Evolutionary conservation across 2,888 invertebrate genomes (phyloP).

Genomic region (Megalurothrips usitatus): DNA sequence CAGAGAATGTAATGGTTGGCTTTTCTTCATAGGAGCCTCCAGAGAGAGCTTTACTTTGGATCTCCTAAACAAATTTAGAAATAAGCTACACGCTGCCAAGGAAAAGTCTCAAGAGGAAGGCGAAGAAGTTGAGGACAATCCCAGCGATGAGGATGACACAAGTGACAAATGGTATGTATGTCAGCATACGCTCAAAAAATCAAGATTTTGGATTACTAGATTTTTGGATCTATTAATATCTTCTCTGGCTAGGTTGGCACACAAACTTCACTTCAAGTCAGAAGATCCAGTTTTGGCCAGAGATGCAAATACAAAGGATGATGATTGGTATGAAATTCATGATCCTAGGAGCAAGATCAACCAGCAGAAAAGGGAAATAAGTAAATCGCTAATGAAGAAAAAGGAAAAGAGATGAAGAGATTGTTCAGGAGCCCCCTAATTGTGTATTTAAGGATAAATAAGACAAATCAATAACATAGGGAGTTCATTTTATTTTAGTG

Average conservation of each 20-base stretch:
- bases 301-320: conserved; percentile 87
- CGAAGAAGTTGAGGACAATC: conserved; percentile 45
- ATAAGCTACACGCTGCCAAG: conserved; percentile 66
- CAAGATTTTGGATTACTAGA: too few species aligned
- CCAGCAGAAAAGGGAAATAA: conserved; percentile 73
- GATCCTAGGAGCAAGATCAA: conserved; percentile 95
- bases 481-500: not conserved
- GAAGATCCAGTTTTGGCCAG: conserved; percentile 71
- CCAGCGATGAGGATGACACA: conserved; percentile 40
- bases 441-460: too few species aligned
- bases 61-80: conserved; percentile 77
- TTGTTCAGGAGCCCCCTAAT: not conserved
- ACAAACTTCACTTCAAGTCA: conserved; percentile 63
- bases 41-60: conserved; percentile 75
- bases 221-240: not conserved
- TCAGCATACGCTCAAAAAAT: conserved; percentile 26
- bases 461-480: not conserved
- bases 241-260: conserved; percentile 56
- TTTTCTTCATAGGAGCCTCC: conserved; percentile 35
- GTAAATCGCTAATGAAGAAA: conserved; percentile 35
- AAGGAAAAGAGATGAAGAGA: conserved; percentile 17
- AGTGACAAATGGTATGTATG: conserved; percentile 36
- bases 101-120: conserved; percentile 52
- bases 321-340: conserved; percentile 95
- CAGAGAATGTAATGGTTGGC: not conserved